Evolutionary conservation across 2,797 vertebrate species (phyloP).

Genomic region (Monodelphis domestica): DNA sequence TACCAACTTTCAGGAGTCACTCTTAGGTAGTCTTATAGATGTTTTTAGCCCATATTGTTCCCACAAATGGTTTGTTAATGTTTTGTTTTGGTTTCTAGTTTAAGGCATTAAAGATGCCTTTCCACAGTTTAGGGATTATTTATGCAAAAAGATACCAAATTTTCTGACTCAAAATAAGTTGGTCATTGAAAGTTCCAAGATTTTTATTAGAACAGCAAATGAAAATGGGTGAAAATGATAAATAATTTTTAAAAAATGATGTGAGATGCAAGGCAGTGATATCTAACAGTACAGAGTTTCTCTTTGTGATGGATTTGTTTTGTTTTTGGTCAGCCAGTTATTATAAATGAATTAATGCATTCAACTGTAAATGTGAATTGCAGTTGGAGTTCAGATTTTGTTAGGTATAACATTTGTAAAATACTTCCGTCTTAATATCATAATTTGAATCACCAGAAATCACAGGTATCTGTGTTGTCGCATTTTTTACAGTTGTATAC

Average conservation of each 20-base stretch:
- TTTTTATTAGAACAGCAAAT: constrained; percentile 55
- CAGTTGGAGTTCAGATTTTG: constrained; percentile 76
- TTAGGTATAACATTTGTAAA: constrained; percentile 70
- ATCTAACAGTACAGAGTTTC: constrained; percentile 56
- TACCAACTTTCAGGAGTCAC: constrained; percentile 79
- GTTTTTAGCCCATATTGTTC: constrained; percentile 34
- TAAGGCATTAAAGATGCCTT: constrained; percentile 25
- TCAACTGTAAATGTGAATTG: constrained; percentile 69
- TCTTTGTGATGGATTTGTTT: constrained; percentile 65
- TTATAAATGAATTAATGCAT: constrained; percentile 40
- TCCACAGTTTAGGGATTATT: constrained; percentile 19
- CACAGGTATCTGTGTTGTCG: background rate
- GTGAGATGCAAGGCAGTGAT: constrained; percentile 60
- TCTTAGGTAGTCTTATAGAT: constrained; percentile 66
- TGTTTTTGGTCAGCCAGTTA: constrained; percentile 68
- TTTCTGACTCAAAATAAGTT: constrained; percentile 65
- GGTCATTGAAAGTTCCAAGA: constrained; percentile 43
- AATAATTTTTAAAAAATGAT: constrained; percentile 51
- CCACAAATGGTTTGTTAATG: constrained; percentile 21
- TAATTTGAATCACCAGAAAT: background rate
- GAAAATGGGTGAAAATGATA: constrained; percentile 63
- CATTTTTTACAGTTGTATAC: background rate
- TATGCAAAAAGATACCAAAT: background rate
- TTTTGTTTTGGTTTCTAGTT: constrained; percentile 54
- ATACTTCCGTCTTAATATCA: constrained; percentile 69